A percentile compares a stretch with the other conserved stretches of the same genome.
Conservation (phyloP, 2,888 invertebrate species). For the Drosophila tanythrix region DNA sequence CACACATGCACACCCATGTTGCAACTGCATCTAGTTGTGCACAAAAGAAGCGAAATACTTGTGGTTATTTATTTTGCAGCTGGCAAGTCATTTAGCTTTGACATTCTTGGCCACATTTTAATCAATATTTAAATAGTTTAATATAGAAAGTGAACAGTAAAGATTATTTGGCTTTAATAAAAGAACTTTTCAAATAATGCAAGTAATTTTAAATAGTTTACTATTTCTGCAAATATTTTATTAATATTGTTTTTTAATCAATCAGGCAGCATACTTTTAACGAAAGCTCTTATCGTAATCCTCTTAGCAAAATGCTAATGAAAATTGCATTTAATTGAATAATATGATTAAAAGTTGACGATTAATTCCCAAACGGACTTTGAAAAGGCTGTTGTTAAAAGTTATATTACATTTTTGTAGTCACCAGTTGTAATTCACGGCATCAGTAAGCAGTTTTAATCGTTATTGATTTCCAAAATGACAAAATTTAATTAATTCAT, state of each 20-base stretch:
- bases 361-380: constrained; percentile 27
- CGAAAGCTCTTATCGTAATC: constrained; percentile 4
- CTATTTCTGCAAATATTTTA: too few species aligned
- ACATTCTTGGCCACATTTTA: constrained; percentile 44
- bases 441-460: constrained; percentile 55
- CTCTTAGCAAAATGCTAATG: constrained; percentile 4
- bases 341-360: constrained; percentile 38
- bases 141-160: neutral
- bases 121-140: constrained; percentile 46
- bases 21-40: constrained; percentile 16
- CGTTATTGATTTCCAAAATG: constrained; percentile 60
- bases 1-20: neutral
- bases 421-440: constrained; percentile 1
- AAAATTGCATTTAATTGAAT: constrained; percentile 36
- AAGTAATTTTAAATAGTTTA: neutral
- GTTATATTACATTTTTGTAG: constrained; percentile 41
- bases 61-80: constrained; percentile 50
- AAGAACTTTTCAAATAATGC: neutral
- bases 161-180: neutral
- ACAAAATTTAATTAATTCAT: constrained; percentile 36
- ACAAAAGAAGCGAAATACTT: constrained; percentile 42
- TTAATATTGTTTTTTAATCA: neutral
- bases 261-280: neutral
- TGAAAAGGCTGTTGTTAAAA: constrained; percentile 14
- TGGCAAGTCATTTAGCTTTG: constrained; percentile 32